Conservation (phyloP, 2,797 vertebrate genomes). For the Diplodus puntazzo region DNA sequence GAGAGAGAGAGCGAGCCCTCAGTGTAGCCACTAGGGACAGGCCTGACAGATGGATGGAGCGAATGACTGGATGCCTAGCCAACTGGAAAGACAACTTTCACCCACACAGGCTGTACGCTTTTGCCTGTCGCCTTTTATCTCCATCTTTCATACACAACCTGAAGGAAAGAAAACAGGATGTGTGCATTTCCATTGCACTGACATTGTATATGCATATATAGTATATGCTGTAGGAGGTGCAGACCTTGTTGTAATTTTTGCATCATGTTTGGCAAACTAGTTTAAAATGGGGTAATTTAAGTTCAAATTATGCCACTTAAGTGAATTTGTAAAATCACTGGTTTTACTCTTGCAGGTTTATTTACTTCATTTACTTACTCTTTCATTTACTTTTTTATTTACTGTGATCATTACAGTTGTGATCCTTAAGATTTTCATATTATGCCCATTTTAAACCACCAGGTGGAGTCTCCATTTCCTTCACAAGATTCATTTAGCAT, state of each 20-base stretch:
- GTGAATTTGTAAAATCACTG: background rate
- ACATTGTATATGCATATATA: background rate
- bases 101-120: constrained; percentile 57
- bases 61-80: constrained; percentile 70
- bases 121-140: constrained; percentile 61
- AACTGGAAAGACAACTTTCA: constrained; percentile 74
- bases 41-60: constrained; percentile 74
- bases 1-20: constrained; percentile 58
- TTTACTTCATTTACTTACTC: constrained; percentile 1
- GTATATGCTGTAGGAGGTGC: background rate
- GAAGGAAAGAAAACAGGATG: constrained; percentile 30
- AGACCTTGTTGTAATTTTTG: background rate
- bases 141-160: constrained; percentile 37
- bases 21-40: constrained; percentile 65
- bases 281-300: background rate
- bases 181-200: background rate
- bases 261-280: constrained; percentile 1
- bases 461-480: background rate
- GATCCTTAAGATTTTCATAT: background rate
- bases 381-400: no score
- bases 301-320: background rate
- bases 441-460: background rate
- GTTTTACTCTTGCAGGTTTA: background rate
- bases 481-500: background rate
- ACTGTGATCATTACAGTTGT: no score